Evolutionary conservation across 2,797 vertebrate genomes (phyloP).

Genomic region (Pangasius krempfi): DNA sequence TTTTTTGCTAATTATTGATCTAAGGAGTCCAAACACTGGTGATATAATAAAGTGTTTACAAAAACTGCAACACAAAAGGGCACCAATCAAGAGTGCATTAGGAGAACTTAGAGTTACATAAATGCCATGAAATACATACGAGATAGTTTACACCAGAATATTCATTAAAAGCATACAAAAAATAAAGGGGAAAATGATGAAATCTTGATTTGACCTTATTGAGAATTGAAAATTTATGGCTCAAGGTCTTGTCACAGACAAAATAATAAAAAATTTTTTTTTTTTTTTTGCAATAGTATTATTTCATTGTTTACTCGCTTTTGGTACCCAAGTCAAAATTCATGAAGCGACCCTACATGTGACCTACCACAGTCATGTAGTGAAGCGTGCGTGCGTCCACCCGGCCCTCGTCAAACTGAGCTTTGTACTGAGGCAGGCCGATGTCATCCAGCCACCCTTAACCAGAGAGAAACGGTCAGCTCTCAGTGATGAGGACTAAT

Average conservation of each 20-base stretch:
- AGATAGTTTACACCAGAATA: neutral
- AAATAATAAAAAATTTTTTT: too few species aligned
- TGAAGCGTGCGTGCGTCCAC: constrained; percentile 94
- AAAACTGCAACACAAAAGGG: neutral
- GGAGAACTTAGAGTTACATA: neutral
- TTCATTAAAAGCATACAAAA: neutral
- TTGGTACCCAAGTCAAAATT: neutral
- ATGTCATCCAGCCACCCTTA: constrained; percentile 97
- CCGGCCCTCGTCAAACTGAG: constrained; percentile 93
- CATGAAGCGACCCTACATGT: neutral
- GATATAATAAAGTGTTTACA: neutral
- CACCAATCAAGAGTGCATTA: neutral
- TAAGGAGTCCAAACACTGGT: neutral
- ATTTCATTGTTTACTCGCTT: neutral
- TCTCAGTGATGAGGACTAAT: neutral
- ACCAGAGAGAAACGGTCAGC: constrained; percentile 18
- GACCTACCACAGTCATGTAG: constrained; percentile 90
- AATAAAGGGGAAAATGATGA: neutral
- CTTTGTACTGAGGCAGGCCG: constrained; percentile 97
- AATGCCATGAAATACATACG: neutral
- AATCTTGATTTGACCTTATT: neutral
- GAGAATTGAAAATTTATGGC: neutral
- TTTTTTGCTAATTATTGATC: too few species aligned
- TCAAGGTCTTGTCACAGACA: neutral
- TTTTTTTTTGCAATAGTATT: neutral